These are phyloP conservation scores for Caenorhabditis elegans DNA, from an alignment of 1,140 invertebrate species.

Conservation along the genomic window WBcel235 BX284605.5:4963001-4963500, in stretches of 20 bases:
- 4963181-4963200: not conserved
- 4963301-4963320: not conserved
- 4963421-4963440: no score
- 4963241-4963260: not conserved
- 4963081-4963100: constrained; percentile 1
- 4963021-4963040: not conserved
- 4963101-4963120: constrained; percentile 1
- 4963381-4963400: no score
- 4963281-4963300: constrained; percentile 20
- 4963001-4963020: not conserved
- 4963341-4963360: no score
- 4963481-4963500: no score
- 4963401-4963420: no score
- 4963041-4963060: not conserved
- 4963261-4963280: not conserved
- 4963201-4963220: not conserved
- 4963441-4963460: no score
- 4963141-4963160: not conserved
- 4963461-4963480: no score
- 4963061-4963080: not conserved
- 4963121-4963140: not conserved
- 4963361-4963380: no score
- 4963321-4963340: not conserved
- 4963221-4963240: not conserved
- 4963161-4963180: constrained; percentile 3